Evolutionary conservation across 2,888 invertebrate genomes (phyloP).

Genomic region (Resseliella maxima): DNA sequence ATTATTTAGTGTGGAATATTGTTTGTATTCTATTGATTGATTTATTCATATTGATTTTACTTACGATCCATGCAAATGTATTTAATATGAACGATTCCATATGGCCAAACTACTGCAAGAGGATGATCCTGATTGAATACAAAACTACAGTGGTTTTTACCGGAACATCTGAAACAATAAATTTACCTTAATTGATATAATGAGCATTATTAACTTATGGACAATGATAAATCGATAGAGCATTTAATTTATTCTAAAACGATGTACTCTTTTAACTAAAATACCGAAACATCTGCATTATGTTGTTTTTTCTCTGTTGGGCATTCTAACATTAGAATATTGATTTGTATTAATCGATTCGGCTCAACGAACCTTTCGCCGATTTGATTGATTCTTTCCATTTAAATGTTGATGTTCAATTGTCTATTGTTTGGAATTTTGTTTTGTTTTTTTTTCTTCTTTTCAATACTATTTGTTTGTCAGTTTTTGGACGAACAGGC

Average conservation of each 20-base stretch:
- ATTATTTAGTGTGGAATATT: not conserved
- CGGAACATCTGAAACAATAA: slow-evolving; percentile 75
- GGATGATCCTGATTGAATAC: slow-evolving; percentile 75
- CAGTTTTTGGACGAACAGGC: not conserved
- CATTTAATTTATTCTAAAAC: slow-evolving; percentile 3
- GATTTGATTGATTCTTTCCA: slow-evolving; percentile 10
- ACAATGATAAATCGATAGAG: not conserved
- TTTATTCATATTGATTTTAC: slow-evolving; percentile 60
- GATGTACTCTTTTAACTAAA: too few relatives aligned
- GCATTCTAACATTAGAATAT: not conserved
- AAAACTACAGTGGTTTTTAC: slow-evolving; percentile 80
- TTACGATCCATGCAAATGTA: slow-evolving; percentile 82
- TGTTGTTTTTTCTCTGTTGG: not conserved
- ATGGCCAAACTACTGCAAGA: slow-evolving; percentile 72
- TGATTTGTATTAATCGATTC: slow-evolving; percentile 22
- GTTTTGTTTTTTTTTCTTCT: not conserved
- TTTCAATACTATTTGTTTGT: not conserved
- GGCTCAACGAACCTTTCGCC: not conserved
- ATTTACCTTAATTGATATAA: not conserved
- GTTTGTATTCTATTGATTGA: not conserved
- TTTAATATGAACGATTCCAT: slow-evolving; percentile 76
- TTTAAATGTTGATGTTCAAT: slow-evolving; percentile 8
- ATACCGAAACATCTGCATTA: not conserved
- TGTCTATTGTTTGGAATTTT: slow-evolving; percentile 24
- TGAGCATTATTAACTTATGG: slow-evolving; percentile 6